Conservation (phyloP, 2,113 vertebrate species). For the Electrona antarctica region DNA sequence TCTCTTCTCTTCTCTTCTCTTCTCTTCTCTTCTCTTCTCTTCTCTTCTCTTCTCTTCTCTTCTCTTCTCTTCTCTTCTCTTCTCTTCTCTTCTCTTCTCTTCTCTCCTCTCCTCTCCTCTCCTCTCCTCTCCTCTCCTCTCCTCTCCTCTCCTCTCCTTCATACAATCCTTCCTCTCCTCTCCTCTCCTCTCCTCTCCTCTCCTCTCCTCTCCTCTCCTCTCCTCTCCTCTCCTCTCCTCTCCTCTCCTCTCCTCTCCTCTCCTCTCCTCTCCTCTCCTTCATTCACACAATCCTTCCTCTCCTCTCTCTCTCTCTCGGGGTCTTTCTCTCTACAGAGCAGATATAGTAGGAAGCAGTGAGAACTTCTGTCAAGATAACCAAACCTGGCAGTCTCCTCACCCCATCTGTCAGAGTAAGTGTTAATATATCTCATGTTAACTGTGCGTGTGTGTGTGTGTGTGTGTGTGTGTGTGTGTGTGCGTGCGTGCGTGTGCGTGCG, state of each 20-base stretch:
- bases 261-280: neutral
- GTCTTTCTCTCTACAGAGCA: slow-evolving; percentile 59
- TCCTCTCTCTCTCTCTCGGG: slow-evolving; percentile 25
- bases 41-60: no score
- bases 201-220: no score
- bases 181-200: no score
- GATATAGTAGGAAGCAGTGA: slow-evolving; percentile 75
- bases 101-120: neutral
- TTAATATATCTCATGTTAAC: neutral
- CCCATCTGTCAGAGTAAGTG: slow-evolving; percentile 80
- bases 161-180: slow-evolving; percentile 5
- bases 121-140: slow-evolving; percentile 5
- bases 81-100: neutral
- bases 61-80: no score
- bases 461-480: slow-evolving; percentile 5
- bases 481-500: neutral
- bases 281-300: neutral
- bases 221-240: neutral
- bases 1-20: no score
- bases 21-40: no score
- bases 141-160: neutral
- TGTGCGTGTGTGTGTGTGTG: slow-evolving; percentile 12
- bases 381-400: slow-evolving; percentile 79
- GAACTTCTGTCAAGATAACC: slow-evolving; percentile 77
- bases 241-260: neutral